A percentile compares a stretch with the other conserved stretches of the same genome.
Conservation (phyloP, 1,140 invertebrate species). For the Sinonovacula constricta region DNA sequence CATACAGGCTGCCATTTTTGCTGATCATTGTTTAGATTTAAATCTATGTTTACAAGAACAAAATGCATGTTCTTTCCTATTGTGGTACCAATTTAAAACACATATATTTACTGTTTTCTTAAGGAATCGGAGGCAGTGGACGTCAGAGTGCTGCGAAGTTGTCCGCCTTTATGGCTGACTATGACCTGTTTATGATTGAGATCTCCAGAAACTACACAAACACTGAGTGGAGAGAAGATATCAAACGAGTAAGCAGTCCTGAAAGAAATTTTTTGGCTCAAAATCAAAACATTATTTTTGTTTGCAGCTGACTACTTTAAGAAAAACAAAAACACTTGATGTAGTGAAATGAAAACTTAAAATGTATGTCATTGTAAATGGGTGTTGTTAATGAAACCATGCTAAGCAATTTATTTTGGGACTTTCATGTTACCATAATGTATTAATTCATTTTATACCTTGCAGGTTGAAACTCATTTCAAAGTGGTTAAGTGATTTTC, state of each 20-base stretch:
- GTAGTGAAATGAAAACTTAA: no score
- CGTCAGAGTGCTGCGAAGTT: slow-evolving; percentile 78
- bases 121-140: slow-evolving; percentile 79
- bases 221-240: slow-evolving; percentile 79
- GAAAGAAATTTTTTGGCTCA: no score
- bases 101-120: not conserved
- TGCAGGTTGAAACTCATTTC: no score
- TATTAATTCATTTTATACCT: no score
- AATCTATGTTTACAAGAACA: no score
- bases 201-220: slow-evolving; percentile 78
- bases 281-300: no score
- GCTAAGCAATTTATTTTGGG: no score
- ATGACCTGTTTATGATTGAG: slow-evolving; percentile 78
- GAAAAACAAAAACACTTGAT: no score
- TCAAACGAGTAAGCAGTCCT: slow-evolving; percentile 75
- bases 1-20: not conserved
- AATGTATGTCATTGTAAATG: no score
- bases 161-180: slow-evolving; percentile 79
- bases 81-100: not conserved
- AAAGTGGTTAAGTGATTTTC: not conserved
- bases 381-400: no score
- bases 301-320: no score
- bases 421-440: no score
- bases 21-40: not conserved
- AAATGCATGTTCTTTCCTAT: not conserved